These are phyloP conservation scores for Pheosia gnoma DNA, from an alignment of 2,888 invertebrate species.

Conservation along the genomic window DNA sequence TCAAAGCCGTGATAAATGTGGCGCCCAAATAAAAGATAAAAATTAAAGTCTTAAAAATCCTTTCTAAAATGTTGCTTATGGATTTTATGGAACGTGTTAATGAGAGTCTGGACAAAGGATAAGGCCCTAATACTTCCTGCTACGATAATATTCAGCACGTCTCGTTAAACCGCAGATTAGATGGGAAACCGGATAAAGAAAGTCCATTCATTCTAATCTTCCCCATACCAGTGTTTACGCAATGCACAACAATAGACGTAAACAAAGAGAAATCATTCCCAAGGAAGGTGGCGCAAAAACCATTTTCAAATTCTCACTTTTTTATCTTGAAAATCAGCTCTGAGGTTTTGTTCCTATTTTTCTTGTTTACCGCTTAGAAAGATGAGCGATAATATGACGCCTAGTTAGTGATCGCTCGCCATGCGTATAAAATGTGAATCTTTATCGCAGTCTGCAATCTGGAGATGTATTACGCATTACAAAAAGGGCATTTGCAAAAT, in stretches of 20 bases:
- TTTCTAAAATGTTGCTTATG: slow-evolving; percentile 28
- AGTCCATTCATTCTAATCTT: slow-evolving; percentile 41
- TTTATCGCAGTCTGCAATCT: slow-evolving; percentile 32
- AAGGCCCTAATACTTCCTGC: slow-evolving; percentile 53
- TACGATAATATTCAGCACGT: slow-evolving; percentile 51
- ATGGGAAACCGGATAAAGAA: slow-evolving; percentile 43
- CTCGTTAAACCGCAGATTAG: slow-evolving; percentile 48
- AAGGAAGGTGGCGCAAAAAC: slow-evolving; percentile 50
- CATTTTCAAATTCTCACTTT: slow-evolving; percentile 44
- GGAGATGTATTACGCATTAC: slow-evolving; percentile 6
- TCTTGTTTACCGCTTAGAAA: slow-evolving; percentile 50
- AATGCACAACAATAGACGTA: slow-evolving; percentile 49
- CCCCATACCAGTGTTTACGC: slow-evolving; percentile 41
- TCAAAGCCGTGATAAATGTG: slow-evolving; percentile 47
- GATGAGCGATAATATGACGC: slow-evolving; percentile 48
- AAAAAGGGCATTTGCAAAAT: no score
- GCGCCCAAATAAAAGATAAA: slow-evolving; percentile 47
- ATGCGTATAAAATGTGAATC: slow-evolving; percentile 29
- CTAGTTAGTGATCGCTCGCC: slow-evolving; percentile 32
- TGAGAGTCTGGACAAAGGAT: slow-evolving; percentile 47
- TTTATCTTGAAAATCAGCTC: slow-evolving; percentile 50
- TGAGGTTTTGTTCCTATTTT: slow-evolving; percentile 48
- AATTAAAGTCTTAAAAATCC: slow-evolving; percentile 40
- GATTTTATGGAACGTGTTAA: slow-evolving; percentile 42
- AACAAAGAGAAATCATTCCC: slow-evolving; percentile 51